Base-by-base conservation (phyloP, 2,113 vertebrate species). In the Trogon surrucura region DNA sequence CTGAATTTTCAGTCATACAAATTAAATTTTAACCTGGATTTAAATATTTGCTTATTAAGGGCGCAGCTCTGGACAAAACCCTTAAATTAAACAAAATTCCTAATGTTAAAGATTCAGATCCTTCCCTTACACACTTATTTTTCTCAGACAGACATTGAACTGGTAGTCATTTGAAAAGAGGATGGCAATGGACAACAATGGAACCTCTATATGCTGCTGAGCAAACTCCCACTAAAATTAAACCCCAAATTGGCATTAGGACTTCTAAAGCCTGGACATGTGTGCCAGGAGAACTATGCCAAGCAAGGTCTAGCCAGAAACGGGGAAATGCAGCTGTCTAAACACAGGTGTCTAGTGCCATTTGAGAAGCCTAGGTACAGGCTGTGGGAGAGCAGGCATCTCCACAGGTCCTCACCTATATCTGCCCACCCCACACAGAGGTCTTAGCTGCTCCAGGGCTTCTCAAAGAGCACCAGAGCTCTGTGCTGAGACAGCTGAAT, bases 151-250 rank as follows among this genome's bases (percentile, higher is more conserved):
- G 58, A 50, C 13, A 41, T 50, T 66, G 62, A 57, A 60, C n/a
- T 34, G 34, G 10, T 4, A 18, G 9, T 61, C 12, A 21, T 15
- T 32, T 44, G 17, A 34, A 77, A 85, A 82, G 41, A 60, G 38
- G 58, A 62, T 0, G 1, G 48, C 29, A 36, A 56, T 1, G 0
- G 27, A 16, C 21, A 73, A 27, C 23, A 71, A 57, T 5, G 9
- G 60, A 85, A 57, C 6, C 41, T 23, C 66, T 61, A 29, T 17
- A 45, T 1, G 2, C 17, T 47, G 61, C 32, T 82, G 54, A 82
- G 65, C 10, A 69, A 84, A 29, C 12, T 50, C 64, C 16, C 25
- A 36, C 23, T 66, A 51, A 89, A 93, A 56, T 57, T 18, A 85
- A 88, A 72, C 22, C 25, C 53, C 23, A 84, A 93, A 30, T 19